Conservation (phyloP, 2,888 invertebrate species). For the Busseola fusca region DNA sequence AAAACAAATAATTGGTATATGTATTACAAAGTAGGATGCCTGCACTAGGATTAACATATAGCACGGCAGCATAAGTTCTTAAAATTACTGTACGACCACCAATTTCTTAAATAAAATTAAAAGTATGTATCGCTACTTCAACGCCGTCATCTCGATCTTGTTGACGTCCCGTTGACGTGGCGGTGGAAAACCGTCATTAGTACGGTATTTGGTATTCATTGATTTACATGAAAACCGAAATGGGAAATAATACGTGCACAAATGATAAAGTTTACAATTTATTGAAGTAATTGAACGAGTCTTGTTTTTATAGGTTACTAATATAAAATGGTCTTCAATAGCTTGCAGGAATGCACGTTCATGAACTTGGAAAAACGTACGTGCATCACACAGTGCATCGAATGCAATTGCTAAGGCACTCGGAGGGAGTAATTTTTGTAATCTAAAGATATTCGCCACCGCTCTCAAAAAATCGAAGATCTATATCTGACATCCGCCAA, state of each 20-base stretch:
- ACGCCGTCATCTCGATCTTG: neutral
- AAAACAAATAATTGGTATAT: neutral
- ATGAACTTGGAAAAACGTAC: constrained; percentile 32
- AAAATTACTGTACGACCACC: neutral
- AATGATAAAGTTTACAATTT: neutral
- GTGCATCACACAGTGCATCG: constrained; percentile 20
- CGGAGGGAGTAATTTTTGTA: neutral
- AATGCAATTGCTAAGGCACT: neutral
- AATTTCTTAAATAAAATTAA: neutral
- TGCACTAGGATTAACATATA: neutral
- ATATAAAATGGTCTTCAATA: neutral
- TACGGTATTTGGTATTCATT: neutral
- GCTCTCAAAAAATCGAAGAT: neutral
- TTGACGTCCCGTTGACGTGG: neutral
- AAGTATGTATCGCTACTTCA: neutral
- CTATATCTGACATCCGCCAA: too few relatives aligned
- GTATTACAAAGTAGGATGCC: neutral
- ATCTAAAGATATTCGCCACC: neutral
- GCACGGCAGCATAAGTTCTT: neutral
- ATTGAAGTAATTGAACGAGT: neutral
- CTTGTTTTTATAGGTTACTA: neutral
- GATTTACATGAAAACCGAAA: neutral
- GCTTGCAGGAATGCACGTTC: constrained; percentile 6
- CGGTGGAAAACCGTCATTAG: too few relatives aligned
- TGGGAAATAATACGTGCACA: neutral